Conservation (phyloP, 1,140 invertebrate genomes). For the Drosophila pallidifrons region DNA sequence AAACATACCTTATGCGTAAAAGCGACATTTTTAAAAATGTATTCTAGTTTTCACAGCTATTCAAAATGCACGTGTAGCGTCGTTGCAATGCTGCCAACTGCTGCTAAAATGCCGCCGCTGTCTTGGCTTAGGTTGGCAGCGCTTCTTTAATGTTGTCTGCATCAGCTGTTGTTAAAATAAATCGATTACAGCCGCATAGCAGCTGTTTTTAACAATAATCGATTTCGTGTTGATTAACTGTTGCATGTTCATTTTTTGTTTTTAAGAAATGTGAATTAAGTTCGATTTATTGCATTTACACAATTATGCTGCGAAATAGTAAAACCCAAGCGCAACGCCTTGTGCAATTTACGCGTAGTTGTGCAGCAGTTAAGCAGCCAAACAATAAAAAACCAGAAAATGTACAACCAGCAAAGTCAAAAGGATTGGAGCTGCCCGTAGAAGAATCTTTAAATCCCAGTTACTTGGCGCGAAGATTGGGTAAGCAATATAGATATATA, state of each 20-base stretch:
- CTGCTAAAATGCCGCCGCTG: background rate
- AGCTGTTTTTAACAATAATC: slow-evolving; percentile 2
- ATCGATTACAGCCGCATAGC: background rate
- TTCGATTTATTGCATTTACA: slow-evolving; percentile 27
- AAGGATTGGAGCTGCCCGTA: slow-evolving; percentile 28
- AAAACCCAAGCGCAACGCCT: slow-evolving; percentile 40
- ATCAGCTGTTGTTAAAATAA: slow-evolving; percentile 16
- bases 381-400: slow-evolving; percentile 19
- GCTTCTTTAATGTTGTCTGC: background rate
- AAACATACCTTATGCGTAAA: slow-evolving; percentile 70
- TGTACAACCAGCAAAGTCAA: slow-evolving; percentile 13
- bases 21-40: slow-evolving; percentile 69
- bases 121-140: slow-evolving; percentile 17
- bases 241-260: slow-evolving; percentile 21
- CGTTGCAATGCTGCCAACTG: slow-evolving; percentile 36
- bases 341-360: slow-evolving; percentile 21
- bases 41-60: slow-evolving; percentile 14
- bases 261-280: slow-evolving; percentile 22
- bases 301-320: slow-evolving; percentile 63
- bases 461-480: slow-evolving; percentile 56
- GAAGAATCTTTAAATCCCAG: slow-evolving; percentile 63
- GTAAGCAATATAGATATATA: slow-evolving; percentile 15
- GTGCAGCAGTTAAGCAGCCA: slow-evolving; percentile 27
- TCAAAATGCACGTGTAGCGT: slow-evolving; percentile 63
- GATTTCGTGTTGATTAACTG: slow-evolving; percentile 25